Evolutionary conservation across 2,797 vertebrate genomes (phyloP), one percentile per base, ranked within the genome.

Genomic region (Sphenopsis melanotis): DNA sequence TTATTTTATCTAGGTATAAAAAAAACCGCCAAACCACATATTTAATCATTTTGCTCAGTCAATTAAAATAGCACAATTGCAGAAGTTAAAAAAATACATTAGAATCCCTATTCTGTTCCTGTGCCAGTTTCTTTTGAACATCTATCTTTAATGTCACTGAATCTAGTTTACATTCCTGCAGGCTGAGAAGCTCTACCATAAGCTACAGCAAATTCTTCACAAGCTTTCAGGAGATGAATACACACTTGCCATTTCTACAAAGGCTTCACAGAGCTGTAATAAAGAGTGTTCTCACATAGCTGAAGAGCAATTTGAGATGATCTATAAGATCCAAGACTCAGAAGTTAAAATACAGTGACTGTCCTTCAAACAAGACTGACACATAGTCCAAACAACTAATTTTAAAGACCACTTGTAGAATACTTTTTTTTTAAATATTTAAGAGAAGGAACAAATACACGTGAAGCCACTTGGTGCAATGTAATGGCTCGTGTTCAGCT

Each of bases 81-180:
- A 84, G 19, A 82, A 79, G 60, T 70, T 70, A 41, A 74, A 71
- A 71, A 88, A 81, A 72, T 41, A 42, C 57, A 89, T 66, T 90
- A 88, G 68, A 96, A 82, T 5, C 20, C 7, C 60, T 85, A 37
- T 69, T 90, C 60, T 83, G 68, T 75, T 93, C n/a, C 47, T 18
- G 50, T 37, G 46, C 81, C 68, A 82, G 30, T 52, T 90, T 42
- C 42, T 85, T 90, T 46, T 52, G 57, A 95, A 87, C 65, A 77
- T 83, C 77, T 82, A 76, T 93, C 90, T 85, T 90, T 84, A 94
- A 96, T 86, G 87, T 72, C 88, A 92, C 46, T 89, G 86, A 92
- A 93, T 89, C 81, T 94, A 92, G 94, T 93, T 96, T 95, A 87
- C 81, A 94, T 89, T 94, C 90, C 90, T 69, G 69, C 82, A 94